Conservation (phyloP, 2,113 vertebrate species). For the Amblyornis subalaris region DNA sequence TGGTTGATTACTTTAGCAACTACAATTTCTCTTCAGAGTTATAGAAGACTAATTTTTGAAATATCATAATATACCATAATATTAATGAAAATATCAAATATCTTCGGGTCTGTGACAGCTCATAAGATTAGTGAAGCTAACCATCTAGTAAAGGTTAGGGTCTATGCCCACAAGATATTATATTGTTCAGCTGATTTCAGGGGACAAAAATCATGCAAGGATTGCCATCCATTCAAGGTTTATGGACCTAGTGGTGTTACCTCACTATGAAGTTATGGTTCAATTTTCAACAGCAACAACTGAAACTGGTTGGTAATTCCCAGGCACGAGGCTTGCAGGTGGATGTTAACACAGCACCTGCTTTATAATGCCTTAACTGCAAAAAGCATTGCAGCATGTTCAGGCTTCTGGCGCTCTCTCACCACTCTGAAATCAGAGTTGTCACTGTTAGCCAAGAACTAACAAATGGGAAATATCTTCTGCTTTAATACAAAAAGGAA, state of each 20-base stretch:
- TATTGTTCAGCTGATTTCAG: neutral
- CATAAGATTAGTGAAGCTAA: neutral
- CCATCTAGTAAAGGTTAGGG: neutral
- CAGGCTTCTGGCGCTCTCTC: neutral
- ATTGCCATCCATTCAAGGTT: neutral
- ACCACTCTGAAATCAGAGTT: neutral
- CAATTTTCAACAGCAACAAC: neutral
- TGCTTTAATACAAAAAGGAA: neutral
- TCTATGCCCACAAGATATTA: neutral
- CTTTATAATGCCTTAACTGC: neutral
- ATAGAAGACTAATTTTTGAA: neutral
- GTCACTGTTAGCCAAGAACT: neutral
- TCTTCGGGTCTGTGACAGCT: neutral
- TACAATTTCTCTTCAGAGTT: neutral
- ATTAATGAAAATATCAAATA: neutral
- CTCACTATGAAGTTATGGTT: neutral
- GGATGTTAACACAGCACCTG: neutral
- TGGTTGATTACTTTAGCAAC: neutral
- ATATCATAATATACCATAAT: accelerated
- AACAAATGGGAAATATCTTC: neutral
- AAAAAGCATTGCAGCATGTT: neutral
- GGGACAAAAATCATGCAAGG: neutral
- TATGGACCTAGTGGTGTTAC: neutral
- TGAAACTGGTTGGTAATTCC: neutral
- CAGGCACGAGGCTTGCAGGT: neutral